phyloP scores from a whole-genome alignment of 2,888 invertebrate species.

The Drosophila subquinaria region DNA sequence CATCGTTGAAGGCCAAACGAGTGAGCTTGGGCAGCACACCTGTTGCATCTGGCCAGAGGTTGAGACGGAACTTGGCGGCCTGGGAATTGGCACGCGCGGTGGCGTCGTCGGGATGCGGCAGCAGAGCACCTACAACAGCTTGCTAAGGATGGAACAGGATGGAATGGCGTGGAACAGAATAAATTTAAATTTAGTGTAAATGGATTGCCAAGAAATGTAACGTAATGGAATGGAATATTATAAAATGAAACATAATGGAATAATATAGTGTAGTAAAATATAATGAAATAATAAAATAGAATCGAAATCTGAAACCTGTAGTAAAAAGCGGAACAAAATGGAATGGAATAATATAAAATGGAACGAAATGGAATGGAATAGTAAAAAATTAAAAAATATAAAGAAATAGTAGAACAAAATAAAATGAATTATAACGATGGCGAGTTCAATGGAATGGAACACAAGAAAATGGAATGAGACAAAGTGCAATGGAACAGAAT shows the following conservation, averaged over 20 bases:
- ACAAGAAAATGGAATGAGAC: neutral
- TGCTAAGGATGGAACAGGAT: slow-evolving; percentile 27
- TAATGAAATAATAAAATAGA: neutral
- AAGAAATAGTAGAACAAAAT: too few species aligned
- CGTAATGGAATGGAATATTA: neutral
- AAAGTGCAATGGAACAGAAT: neutral
- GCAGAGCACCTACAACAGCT: slow-evolving; percentile 50
- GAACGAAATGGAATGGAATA: neutral
- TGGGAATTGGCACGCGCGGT: slow-evolving; percentile 10
- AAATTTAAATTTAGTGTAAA: neutral
- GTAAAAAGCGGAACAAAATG: neutral
- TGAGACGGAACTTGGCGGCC: slow-evolving; percentile 51
- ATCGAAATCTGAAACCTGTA: too few species aligned
- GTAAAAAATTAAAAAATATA: too few species aligned
- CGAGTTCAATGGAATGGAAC: too few species aligned
- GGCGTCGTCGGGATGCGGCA: slow-evolving; percentile 56
- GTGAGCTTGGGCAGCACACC: slow-evolving; percentile 60
- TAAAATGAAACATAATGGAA: neutral
- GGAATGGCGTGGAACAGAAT: neutral
- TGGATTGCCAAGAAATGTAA: neutral
- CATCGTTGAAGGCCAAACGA: slow-evolving; percentile 42
- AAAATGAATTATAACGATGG: too few species aligned
- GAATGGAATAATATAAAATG: neutral
- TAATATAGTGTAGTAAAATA: neutral
- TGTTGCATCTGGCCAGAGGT: slow-evolving; percentile 38